Evolutionary conservation across 2,888 invertebrate genomes (phyloP).

Genomic region (Drosophila anomelani): DNA sequence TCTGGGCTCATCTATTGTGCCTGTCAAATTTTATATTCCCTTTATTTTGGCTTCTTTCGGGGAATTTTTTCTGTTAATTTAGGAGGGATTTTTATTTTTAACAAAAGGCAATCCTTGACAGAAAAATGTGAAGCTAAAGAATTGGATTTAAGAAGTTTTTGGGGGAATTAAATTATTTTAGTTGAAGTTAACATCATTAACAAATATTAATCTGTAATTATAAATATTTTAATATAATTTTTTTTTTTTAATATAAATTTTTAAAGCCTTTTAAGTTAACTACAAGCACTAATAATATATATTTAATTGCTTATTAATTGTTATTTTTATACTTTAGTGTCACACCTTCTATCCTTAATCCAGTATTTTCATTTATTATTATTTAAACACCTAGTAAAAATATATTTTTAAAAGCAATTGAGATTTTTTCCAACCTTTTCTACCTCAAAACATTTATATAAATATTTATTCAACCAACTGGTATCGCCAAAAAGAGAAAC

Average conservation of each 20-base stretch:
- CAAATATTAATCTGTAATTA: background rate
- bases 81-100: no score
- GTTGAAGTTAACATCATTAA: rapidly evolving
- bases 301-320: no score
- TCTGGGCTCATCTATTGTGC: constrained; percentile 27
- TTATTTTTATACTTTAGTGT: no score
- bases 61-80: background rate
- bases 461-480: constrained; percentile 33
- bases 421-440: background rate
- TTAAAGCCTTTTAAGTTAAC: no score
- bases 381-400: no score
- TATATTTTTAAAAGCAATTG: background rate
- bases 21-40: constrained; percentile 3
- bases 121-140: background rate
- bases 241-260: no score
- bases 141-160: background rate
- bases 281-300: no score
- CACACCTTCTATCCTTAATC: no score
- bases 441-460: background rate
- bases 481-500: constrained; percentile 38
- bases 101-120: background rate
- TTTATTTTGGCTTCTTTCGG: background rate
- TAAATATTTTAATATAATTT: background rate
- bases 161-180: background rate
- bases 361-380: no score